Conservation (phyloP, 1,140 invertebrate genomes). For the Plectrocnemia conspersa region DNA sequence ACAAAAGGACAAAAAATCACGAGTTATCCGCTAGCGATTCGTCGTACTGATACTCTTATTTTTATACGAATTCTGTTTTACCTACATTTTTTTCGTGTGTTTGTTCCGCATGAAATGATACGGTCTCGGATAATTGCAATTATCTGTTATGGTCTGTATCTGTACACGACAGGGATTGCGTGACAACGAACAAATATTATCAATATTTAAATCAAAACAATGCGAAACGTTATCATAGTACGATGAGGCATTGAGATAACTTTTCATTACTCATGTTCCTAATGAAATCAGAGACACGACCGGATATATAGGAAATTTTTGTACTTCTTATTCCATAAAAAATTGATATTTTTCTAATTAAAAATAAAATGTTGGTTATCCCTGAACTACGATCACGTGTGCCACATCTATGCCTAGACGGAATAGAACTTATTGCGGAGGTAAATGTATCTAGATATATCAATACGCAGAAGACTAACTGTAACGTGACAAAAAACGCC, state of each 20-base stretch:
- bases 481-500: too few species aligned
- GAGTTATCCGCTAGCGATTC: slow-evolving; percentile 11
- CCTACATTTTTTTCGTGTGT: slow-evolving; percentile 23
- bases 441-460: too few species aligned
- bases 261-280: slow-evolving; percentile 15
- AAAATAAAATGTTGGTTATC: too few species aligned
- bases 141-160: slow-evolving; percentile 15
- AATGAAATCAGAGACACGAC: too few species aligned
- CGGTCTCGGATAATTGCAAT: slow-evolving; percentile 30
- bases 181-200: slow-evolving; percentile 7
- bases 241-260: neutral
- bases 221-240: slow-evolving; percentile 1
- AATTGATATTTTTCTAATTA: too few species aligned
- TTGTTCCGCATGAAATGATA: slow-evolving; percentile 33
- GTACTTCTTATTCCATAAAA: too few species aligned
- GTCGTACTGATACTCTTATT: slow-evolving; percentile 4
- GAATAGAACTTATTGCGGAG: too few species aligned
- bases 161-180: slow-evolving; percentile 5
- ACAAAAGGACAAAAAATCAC: slow-evolving; percentile 1
- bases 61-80: slow-evolving; percentile 19
- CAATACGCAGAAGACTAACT: too few species aligned
- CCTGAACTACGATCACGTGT: too few species aligned
- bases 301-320: too few species aligned
- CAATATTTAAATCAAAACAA: neutral
- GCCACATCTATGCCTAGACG: too few species aligned